phyloP scores from a whole-genome alignment of 2,797 vertebrate genomes.

The Okamejei kenojei region DNA sequence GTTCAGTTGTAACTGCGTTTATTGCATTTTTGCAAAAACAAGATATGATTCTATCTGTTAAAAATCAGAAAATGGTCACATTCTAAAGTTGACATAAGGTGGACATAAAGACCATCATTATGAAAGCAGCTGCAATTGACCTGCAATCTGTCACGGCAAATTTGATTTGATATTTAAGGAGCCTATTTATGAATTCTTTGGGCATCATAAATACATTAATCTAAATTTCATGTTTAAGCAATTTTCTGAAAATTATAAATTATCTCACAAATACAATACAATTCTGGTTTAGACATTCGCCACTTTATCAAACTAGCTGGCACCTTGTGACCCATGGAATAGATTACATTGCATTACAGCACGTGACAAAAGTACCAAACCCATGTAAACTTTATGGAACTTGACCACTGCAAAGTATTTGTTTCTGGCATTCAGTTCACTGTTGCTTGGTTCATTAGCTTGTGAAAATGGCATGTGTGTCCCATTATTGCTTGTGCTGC shows the following conservation, averaged over 20 bases:
- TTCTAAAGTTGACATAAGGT: constrained; percentile 46
- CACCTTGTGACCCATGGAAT: constrained; percentile 2
- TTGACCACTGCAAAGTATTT: constrained; percentile 57
- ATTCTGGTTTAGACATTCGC: neutral
- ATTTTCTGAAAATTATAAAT: neutral
- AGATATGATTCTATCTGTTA: neutral
- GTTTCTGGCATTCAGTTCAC: constrained; percentile 53
- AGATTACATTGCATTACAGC: neutral
- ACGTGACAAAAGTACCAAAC: neutral
- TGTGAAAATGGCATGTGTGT: constrained; percentile 48
- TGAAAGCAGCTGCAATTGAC: constrained; percentile 33
- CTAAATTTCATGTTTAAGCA: neutral
- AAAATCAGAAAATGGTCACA: constrained; percentile 56
- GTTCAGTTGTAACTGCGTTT: neutral
- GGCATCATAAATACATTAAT: neutral
- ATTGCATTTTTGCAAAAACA: neutral
- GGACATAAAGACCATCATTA: constrained; percentile 40
- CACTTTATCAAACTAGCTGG: neutral
- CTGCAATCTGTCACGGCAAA: neutral
- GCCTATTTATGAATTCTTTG: neutral
- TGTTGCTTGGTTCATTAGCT: constrained; percentile 51
- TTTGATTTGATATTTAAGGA: neutral
- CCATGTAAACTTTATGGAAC: constrained; percentile 29
- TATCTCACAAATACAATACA: neutral
- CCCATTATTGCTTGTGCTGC: constrained; percentile 40